Evolutionary conservation across 1,140 invertebrate genomes (phyloP), one percentile per base, ranked within the genome.

Genomic region (Leptestheria dahalacensis): DNA sequence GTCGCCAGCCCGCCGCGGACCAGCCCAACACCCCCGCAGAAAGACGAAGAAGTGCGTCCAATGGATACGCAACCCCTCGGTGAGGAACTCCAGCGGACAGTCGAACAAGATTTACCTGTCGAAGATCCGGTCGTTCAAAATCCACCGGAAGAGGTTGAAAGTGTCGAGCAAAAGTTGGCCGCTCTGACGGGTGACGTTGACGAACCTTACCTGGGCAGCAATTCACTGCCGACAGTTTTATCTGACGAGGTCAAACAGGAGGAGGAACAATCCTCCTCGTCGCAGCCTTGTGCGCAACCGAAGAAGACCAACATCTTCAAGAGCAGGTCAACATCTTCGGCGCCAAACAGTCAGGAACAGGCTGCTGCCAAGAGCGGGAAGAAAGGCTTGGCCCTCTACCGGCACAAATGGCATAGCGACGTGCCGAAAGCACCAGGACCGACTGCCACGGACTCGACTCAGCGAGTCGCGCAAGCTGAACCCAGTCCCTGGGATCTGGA

Each of bases 231-330:
- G 12, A 29, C 21, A 15, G 51, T 53, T n/a, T 21, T 53, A 6
- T 26, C 51, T 11, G 15, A 21, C 51, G 25, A 54, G 20, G 29
- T 12, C 52, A 25, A 54, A 28, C 23, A 23, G 20, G 29, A 28
- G 18, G 24, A 1, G 6, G 33, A 33, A 18, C 41, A 15, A 2
- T 25, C 2, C 25, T 58, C 57, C 33, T 20, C 24, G 6, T 20
- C 48, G 23, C 10, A 12, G 11, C 46, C n/a, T 58, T 28, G 24
- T 25, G n/a, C 29, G 20, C 46, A 25, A 55, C 6, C 83, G 60
- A 89, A 87, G 67, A 89, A 91, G 85, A 85, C 51, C 25, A 89
- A 86, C 66, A 91, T 92, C 68, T 92, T 92, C 68, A 91, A 92
- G 68, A 89, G 86, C 67, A 79, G 88, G 52, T 81, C 81, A 4